A percentile compares a stretch with the other conserved stretches of the same genome.
These are phyloP conservation scores for Solen grandis DNA, from an alignment of 1,140 invertebrate species.

Conservation along the genomic window DNA sequence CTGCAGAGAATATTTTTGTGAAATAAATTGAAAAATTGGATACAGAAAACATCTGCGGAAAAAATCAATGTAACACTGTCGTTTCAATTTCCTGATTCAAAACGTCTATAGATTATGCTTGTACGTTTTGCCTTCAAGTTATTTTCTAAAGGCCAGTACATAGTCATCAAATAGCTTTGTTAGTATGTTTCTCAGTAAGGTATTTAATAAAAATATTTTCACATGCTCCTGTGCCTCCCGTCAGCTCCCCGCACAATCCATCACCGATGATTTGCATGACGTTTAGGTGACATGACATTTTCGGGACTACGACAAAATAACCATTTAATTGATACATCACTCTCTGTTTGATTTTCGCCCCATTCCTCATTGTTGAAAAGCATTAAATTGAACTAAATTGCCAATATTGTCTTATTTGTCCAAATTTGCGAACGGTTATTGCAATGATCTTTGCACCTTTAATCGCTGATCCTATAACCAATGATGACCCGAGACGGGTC, in stretches of 20 bases:
- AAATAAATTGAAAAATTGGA: too few relatives aligned
- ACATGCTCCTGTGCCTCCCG: too few relatives aligned
- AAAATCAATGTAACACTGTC: too few relatives aligned
- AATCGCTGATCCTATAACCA: not conserved
- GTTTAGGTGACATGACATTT: slow-evolving; percentile 31
- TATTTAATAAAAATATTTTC: not conserved
- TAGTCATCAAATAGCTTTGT: not conserved
- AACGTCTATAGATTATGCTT: too few relatives aligned
- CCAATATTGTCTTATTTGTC: slow-evolving; percentile 44
- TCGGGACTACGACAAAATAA: slow-evolving; percentile 30
- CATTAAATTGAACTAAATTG: slow-evolving; percentile 47
- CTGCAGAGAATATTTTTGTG: too few relatives aligned
- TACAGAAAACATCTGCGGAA: too few relatives aligned
- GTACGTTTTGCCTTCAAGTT: too few relatives aligned
- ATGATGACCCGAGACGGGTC: not conserved
- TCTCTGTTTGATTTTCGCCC: slow-evolving; percentile 32
- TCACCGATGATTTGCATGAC: too few relatives aligned
- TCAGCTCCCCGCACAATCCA: too few relatives aligned
- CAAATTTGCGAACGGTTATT: slow-evolving; percentile 37
- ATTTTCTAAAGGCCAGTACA: slow-evolving; percentile 6
- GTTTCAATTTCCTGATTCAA: too few relatives aligned
- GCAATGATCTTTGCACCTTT: slow-evolving; percentile 42
- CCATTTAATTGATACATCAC: slow-evolving; percentile 8
- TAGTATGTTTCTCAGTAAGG: not conserved
- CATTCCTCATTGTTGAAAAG: slow-evolving; percentile 5